A percentile compares a stretch with the other conserved stretches of the same genome.
Conservation (phyloP, 2,113 vertebrate species). For the Prinia subflava region DNA sequence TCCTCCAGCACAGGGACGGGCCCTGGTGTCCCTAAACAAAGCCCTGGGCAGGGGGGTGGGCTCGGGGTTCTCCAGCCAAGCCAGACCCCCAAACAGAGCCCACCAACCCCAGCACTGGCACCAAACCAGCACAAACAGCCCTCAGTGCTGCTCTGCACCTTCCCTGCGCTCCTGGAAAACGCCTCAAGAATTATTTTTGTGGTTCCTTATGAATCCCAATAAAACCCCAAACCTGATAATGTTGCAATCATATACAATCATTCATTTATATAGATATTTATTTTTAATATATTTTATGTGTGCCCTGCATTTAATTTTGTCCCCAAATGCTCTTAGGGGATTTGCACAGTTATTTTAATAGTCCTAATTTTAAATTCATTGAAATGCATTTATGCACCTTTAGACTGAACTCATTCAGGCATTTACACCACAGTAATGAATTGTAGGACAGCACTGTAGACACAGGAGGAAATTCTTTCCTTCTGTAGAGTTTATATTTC, state of each 20-base stretch:
- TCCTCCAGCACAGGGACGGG: background rate
- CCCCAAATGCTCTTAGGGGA: background rate
- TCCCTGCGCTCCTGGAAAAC: background rate
- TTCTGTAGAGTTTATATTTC: conserved; percentile 7
- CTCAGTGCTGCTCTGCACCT: background rate
- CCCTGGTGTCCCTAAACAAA: background rate
- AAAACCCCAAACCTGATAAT: background rate
- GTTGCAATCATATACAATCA: background rate
- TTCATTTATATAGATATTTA: no score
- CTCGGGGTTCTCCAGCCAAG: background rate
- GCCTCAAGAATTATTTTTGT: background rate
- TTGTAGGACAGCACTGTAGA: conserved; percentile 24
- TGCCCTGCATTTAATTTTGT: background rate
- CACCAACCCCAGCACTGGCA: background rate
- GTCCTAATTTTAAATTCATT: conserved; percentile 39
- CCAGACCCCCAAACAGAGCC: accelerated
- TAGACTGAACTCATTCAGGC: conserved; percentile 21
- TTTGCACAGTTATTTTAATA: background rate
- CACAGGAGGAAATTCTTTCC: conserved; percentile 16
- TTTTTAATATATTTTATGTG: background rate
- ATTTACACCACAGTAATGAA: conserved; percentile 40
- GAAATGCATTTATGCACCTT: conserved; percentile 44
- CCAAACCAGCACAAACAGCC: background rate
- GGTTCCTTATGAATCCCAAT: background rate
- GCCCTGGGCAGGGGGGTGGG: background rate